phyloP scores from a whole-genome alignment of 2,113 vertebrate species.

The Engraulis encrasicolus region DNA sequence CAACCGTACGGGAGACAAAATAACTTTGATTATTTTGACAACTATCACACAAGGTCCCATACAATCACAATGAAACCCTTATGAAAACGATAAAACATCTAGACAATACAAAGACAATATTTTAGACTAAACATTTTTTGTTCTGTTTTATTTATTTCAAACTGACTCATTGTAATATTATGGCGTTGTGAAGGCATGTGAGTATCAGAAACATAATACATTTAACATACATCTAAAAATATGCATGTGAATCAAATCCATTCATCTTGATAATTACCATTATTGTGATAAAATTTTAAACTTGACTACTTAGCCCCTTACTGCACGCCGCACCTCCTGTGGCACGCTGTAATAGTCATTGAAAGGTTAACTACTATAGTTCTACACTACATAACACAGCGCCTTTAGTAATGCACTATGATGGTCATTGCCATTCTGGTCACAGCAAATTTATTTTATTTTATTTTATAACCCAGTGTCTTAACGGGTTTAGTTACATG shows the following conservation, averaged over 20 bases:
- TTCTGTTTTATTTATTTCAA: too few species aligned
- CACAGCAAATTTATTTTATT: too few species aligned
- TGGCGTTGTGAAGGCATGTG: neutral
- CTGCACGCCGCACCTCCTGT: too few species aligned
- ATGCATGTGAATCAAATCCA: neutral
- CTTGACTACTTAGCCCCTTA: too few species aligned
- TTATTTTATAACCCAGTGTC: too few species aligned
- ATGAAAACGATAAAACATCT: neutral
- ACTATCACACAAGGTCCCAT: neutral
- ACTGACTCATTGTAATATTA: neutral
- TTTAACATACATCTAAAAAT: neutral
- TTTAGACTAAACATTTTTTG: too few species aligned
- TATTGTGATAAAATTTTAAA: too few species aligned
- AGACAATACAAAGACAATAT: neutral
- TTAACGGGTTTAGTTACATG: neutral
- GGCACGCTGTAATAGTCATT: neutral
- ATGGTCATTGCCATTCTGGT: too few species aligned
- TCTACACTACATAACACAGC: too few species aligned
- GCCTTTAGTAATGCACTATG: too few species aligned
- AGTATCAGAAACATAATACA: neutral
- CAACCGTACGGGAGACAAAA: neutral
- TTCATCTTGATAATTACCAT: neutral
- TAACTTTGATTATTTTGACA: neutral
- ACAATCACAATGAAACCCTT: neutral
- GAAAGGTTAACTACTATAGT: too few species aligned